Evolutionary conservation across 2,113 vertebrate species (phyloP).

Genomic region (Sterna hirundo): DNA sequence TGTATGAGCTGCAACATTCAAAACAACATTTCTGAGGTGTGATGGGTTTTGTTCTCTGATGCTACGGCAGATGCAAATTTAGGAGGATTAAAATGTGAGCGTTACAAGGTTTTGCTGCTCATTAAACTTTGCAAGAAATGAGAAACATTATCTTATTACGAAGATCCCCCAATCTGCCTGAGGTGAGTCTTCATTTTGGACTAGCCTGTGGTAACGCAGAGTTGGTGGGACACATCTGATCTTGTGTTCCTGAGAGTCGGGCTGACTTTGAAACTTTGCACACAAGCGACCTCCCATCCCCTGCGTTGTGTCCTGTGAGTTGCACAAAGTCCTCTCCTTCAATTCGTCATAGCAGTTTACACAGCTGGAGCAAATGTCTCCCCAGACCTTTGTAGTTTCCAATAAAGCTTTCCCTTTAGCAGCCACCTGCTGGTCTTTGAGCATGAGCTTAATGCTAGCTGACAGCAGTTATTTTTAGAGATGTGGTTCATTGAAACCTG

Average conservation of each 20-base stretch:
- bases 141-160: not conserved
- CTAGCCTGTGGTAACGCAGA: not conserved
- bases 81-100: not conserved
- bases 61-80: not conserved
- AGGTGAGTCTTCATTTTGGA: not conserved
- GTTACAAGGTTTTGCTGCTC: not conserved
- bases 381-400: conserved; percentile 45
- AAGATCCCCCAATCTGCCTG: not conserved
- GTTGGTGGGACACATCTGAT: not conserved
- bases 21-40: not conserved
- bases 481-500: conserved; percentile 62
- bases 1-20: not conserved
- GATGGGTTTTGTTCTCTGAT: not conserved
- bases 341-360: not conserved
- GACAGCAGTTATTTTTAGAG: conserved; percentile 64
- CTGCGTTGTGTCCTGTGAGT: not conserved
- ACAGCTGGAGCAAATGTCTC: conserved; percentile 40
- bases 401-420: conserved; percentile 40
- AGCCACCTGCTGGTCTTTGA: conserved; percentile 60
- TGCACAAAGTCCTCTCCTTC: not conserved
- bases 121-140: not conserved
- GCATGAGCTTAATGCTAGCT: conserved; percentile 47
- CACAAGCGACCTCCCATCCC: not conserved
- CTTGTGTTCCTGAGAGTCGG: not conserved
- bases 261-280: not conserved